These are phyloP conservation scores for Carduelis carduelis DNA, from an alignment of 2,797 vertebrate species.

Conservation along the genomic window DNA sequence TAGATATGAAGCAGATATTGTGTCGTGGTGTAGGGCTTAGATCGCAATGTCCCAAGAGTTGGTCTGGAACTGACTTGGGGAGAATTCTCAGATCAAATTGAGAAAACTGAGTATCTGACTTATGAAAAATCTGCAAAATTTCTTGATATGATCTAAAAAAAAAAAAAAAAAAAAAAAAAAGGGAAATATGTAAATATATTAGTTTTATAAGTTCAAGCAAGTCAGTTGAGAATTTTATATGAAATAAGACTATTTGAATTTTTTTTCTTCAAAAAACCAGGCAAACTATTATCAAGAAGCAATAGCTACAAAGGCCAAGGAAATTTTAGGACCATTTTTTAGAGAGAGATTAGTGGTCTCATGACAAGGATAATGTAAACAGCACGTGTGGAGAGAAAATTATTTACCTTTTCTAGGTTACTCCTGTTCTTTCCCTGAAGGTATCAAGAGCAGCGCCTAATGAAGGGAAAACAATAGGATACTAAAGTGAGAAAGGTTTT, in stretches of 20 bases:
- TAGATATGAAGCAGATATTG: neutral
- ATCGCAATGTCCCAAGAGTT: neutral
- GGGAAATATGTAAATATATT: neutral
- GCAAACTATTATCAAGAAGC: neutral
- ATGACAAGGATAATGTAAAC: neutral
- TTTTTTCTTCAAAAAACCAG: neutral
- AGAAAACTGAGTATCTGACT: neutral
- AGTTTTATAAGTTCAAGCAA: neutral
- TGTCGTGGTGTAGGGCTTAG: neutral
- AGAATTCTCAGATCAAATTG: neutral
- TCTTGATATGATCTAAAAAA: neutral
- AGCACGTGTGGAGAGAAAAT: neutral
- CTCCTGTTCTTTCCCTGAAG: neutral
- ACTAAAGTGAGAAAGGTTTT: neutral
- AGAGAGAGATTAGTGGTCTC: neutral
- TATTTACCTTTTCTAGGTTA: neutral
- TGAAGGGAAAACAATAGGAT: neutral
- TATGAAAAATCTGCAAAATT: neutral
- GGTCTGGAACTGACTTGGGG: neutral
- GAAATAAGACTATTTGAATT: neutral
- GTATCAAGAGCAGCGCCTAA: neutral
- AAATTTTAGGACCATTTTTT: neutral
- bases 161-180: neutral
- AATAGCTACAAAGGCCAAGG: neutral
- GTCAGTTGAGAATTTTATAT: neutral